Evolutionary conservation across 2,113 vertebrate genomes (phyloP), one percentile per base, ranked within the genome.

Genomic region (Cebus imitator): DNA sequence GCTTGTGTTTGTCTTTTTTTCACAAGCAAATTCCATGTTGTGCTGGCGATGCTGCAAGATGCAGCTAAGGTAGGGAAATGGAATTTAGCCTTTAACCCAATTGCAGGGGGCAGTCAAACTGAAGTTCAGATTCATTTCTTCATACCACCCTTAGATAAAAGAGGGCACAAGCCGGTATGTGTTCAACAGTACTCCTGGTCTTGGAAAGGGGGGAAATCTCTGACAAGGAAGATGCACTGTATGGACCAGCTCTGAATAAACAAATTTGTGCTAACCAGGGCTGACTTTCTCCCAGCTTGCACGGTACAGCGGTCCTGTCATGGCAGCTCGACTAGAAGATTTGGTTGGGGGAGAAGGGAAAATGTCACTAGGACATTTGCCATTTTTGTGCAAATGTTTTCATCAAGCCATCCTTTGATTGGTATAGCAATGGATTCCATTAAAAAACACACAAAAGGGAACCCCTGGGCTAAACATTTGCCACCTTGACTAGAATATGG

Each of bases 1-100:
- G 97, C 91, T 84, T 43, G 0, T 98, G 98, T 98, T 99, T 98
- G 98, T 97, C 98, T 98, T 98, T 98, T 98, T 98, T 98, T 98
- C 98, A 98, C 97, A 98, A 98, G 98, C 98, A 98, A 98, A 98
- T 98, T 98, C 98, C 93, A 97, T 96, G 98, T 96, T 97, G 90
- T 88, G 87, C 96, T 80, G 94, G 96, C 97, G 98, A 97, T 97
- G 97, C 97, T 96, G 76, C 94, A 97, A 95, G 94, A 93, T 92
- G 83, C 94, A 64, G 43, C 76, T 86, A 85, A 98, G 93, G 94
- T 93, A 97, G 96, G 90, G 96, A 98, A 98, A 97, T 85, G 95
- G 96, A 98, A 97, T 90, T 98, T 98, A 98, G 70, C 98, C 96
- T 98, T 96, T 98, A 97, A 98, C 98, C 98, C 95, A 96, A 87